Base-by-base conservation (phyloP, 2,797 vertebrate species). In the Phoxinus dragarum region DNA sequence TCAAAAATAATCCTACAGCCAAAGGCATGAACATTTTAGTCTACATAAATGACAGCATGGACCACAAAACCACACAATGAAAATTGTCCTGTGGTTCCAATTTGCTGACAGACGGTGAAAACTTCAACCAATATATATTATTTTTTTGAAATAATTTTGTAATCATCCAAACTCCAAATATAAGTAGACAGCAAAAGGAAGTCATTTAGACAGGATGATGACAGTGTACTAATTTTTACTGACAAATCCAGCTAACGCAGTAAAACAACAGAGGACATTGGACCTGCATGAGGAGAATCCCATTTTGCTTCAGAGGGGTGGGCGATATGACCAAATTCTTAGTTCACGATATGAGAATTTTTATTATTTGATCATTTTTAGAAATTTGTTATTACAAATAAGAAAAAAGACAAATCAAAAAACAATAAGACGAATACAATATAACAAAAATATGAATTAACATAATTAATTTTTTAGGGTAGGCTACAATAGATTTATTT, bases 21-120 rank as follows among this genome's bases (percentile, higher is more conserved):
- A 89, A 92, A 94, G 91, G 89, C 94, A 93, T 92, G 91, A 91
- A 93, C 93, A 90, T 82, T 80, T 78, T 90, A 93, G 93, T 95
- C 92, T 91, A 93, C 88, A 95, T 93, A 93, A 95, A 95, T 93
- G 91, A 94, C 93, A 93, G 91, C 91, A 91, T 94, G 92, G 91
- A 91, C 94, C 94, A 94, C 94, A 95, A 95, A 95, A 95, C 95
- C 95, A 92, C 94, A 92, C 94, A 95, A 93, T 93, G 93, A 91
- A 95, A 95, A 95, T 93, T 93, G 93, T 93, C 93, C 89, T 88
- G 89, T 93, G 92, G 92, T 93, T 96, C 93, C 94, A 93, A 94
- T 92, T 93, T 91, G 92, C 92, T 93, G 94, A 94, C 94, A 95
- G 94, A 94, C 82, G 86, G 89, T 91, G 87, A 91, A 94, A 94